A percentile compares a stretch with the other conserved stretches of the same genome.
phyloP scores from a whole-genome alignment of 2,113 vertebrate genomes.

The Scytalopus superciliaris region DNA sequence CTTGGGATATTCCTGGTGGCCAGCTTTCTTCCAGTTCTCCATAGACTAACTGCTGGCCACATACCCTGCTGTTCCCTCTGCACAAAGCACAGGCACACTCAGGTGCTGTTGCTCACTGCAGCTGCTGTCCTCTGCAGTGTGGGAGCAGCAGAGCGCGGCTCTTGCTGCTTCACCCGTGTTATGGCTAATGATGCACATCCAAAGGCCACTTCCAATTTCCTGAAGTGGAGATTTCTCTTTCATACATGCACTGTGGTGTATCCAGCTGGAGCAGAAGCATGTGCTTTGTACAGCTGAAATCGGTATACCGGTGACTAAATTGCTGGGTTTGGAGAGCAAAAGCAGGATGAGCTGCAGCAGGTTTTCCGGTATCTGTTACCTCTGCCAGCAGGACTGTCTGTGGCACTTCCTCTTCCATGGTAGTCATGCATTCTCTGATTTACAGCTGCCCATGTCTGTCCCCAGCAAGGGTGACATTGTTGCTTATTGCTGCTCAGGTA shows the following conservation, averaged over 20 bases:
- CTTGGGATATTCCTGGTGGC: not conserved
- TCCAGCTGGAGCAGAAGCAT: not conserved
- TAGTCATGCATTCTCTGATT: not conserved
- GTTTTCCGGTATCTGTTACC: not conserved
- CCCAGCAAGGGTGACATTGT: not conserved
- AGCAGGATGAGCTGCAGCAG: not conserved
- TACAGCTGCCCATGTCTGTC: not conserved
- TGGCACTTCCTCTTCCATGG: not conserved
- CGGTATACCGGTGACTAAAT: not conserved
- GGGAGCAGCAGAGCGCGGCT: not conserved
- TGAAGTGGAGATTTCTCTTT: not conserved
- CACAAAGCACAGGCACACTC: rapidly evolving
- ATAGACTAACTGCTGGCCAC: rapidly evolving
- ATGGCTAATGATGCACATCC: not conserved
- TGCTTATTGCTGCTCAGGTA: not conserved
- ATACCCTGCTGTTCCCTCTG: not conserved
- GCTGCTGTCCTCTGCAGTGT: not conserved
- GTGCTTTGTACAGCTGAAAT: not conserved
- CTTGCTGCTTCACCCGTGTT: not conserved
- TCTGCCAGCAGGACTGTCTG: not conserved
- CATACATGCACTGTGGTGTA: not conserved
- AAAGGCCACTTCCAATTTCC: not conserved
- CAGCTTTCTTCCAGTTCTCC: not conserved
- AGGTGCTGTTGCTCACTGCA: rapidly evolving
- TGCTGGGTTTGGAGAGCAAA: not conserved